phyloP scores from a whole-genome alignment of 2,113 vertebrate genomes.

The Cervus canadensis region DNA sequence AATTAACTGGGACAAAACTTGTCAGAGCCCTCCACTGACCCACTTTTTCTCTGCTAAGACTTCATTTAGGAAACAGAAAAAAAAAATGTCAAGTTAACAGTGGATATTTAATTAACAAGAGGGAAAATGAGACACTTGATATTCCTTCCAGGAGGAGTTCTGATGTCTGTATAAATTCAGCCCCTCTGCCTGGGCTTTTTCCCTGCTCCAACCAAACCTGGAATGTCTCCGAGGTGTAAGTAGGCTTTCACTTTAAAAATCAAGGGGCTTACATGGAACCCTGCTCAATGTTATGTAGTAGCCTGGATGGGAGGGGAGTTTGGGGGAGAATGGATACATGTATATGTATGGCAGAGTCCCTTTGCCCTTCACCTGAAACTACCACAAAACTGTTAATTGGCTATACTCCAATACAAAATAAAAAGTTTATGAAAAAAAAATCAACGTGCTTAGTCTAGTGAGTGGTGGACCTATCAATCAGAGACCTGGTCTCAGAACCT shows the following conservation, averaged over 20 bases:
- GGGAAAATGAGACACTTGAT: background rate
- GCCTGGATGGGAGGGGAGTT: background rate
- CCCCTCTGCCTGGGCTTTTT: background rate
- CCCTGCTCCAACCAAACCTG: background rate
- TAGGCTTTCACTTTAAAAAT: background rate
- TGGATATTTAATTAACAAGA: conserved; percentile 48
- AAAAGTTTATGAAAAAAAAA: background rate
- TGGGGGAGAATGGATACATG: background rate
- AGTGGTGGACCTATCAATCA: background rate
- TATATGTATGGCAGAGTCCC: background rate
- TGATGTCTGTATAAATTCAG: background rate
- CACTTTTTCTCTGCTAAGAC: conserved; percentile 45
- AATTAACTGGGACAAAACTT: conserved; percentile 65
- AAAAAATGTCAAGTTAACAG: background rate
- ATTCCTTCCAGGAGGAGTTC: background rate
- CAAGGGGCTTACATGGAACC: background rate
- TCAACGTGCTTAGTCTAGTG: background rate
- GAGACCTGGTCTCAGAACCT: background rate
- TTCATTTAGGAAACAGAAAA: conserved; percentile 35
- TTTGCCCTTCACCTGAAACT: background rate
- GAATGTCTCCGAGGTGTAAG: background rate
- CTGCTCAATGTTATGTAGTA: background rate
- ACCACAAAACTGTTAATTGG: background rate
- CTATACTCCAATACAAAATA: background rate
- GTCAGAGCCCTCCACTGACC: conserved; percentile 56